Base-by-base conservation (phyloP, 2,888 invertebrate species). In the Macrosiphum euphorbiae region DNA sequence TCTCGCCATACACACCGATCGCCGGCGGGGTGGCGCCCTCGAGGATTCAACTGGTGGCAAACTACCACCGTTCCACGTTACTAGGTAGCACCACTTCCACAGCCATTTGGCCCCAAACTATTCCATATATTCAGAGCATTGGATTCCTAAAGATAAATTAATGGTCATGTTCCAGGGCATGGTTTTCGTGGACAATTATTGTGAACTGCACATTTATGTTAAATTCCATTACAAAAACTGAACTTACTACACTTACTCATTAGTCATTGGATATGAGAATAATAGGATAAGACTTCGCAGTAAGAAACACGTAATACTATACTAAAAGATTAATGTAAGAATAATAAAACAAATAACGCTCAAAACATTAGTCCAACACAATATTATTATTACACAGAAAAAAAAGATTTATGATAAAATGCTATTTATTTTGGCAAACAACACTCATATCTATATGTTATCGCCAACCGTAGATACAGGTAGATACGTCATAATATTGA, bases 71-170 rank as follows among this genome's bases (percentile, higher is more conserved):
- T 4, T 16, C 7, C 10, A 0, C 50, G 50, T 24, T 78, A 90
- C 88, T 78, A 92, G 92, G n/a, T 88, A 11, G 92, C 87, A 67
- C 87, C 67, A 92, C 88, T 20, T 52, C 35, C 41, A 88, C 88
- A 0, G 0, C 5, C 8, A 41, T 16, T 87, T 16, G 13, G 1
- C 20, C 4, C 8, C 5, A 3, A 41, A 47, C 8, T n/a, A 26
- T 41, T 5, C 10, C 85, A 8, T 55, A n/a, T 24, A 58, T 28
- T 47, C 50, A 61, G 92, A 47, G 35, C 24, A 78, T 50, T 50
- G 1, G 20, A 52, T 87, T 86, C 24, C 44, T 26, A 86, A 26
- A 47, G 13, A 28, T 44, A 47, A 41, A 78, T n/a, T n/a, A n/a
- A 78, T 35, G 16, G 67, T 5, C 16, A 7, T 5, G 20, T n/a